Evolutionary conservation across 2,797 vertebrate genomes (phyloP).

Genomic region (Alfaro cultratus): DNA sequence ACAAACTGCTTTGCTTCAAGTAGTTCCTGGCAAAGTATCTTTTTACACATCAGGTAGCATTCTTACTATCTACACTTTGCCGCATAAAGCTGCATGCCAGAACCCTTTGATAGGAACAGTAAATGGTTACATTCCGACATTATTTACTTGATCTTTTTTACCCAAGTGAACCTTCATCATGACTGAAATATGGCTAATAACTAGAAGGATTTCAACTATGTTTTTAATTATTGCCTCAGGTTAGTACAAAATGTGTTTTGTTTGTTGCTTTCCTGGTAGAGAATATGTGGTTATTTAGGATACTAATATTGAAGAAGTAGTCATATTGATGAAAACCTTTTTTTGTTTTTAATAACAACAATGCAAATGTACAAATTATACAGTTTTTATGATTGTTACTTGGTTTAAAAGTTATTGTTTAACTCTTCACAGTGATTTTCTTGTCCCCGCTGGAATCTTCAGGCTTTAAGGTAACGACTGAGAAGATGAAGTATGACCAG

Average conservation of each 20-base stretch:
- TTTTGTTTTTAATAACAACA: not conserved
- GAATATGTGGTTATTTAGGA: not conserved
- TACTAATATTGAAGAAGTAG: not conserved
- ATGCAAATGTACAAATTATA: not conserved
- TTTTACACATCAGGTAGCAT: conserved; percentile 62
- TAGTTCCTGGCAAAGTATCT: conserved; percentile 5
- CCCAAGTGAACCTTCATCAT: conserved; percentile 9
- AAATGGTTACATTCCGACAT: not conserved
- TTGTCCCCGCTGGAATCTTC: conserved; percentile 38
- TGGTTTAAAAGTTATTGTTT: conserved; percentile 2
- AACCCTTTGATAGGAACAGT: not conserved
- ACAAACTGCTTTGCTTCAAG: conserved; percentile 50
- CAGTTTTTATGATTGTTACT: not conserved
- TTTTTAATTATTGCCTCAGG: conserved; percentile 67
- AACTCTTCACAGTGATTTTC: conserved; percentile 55
- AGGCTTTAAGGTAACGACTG: conserved; percentile 57
- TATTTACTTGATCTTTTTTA: not conserved
- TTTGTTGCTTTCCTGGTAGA: conserved; percentile 6
- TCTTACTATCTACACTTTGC: conserved; percentile 34
- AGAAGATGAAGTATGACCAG: conserved; percentile 43
- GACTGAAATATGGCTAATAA: conserved; percentile 26
- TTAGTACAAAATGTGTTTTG: conserved; percentile 35
- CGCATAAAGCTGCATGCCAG: conserved; percentile 1
- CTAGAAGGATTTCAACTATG: conserved; percentile 25
- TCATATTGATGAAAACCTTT: not conserved